Conservation (phyloP, 2,113 vertebrate species). For the Daubentonia madagascariensis region DNA sequence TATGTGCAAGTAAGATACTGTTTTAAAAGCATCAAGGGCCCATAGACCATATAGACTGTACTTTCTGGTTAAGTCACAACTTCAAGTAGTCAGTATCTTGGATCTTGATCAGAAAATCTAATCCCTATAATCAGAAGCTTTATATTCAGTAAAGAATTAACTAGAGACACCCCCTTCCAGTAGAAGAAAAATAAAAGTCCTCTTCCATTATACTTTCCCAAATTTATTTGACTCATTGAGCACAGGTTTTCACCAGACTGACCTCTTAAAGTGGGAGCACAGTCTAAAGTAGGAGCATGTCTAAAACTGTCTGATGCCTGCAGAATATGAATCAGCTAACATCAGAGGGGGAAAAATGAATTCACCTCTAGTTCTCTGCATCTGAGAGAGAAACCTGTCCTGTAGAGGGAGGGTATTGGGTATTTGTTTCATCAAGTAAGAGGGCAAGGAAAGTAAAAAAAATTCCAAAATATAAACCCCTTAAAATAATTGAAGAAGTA, state of each 20-base stretch:
- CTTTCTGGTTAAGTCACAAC: not conserved
- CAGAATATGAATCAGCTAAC: not conserved
- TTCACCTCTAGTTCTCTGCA: not conserved
- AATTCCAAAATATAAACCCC: not conserved
- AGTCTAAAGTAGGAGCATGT: not conserved
- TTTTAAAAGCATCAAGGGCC: not conserved
- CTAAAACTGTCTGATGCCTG: too few relatives aligned
- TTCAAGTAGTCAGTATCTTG: not conserved
- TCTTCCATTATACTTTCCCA: not conserved
- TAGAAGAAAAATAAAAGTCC: not conserved
- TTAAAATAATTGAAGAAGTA: not conserved
- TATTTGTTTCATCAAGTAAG: not conserved
- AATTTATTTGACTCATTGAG: not conserved
- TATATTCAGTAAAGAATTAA: not conserved
- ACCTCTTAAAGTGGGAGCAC: not conserved
- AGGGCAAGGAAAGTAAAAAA: not conserved
- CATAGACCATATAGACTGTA: too few relatives aligned
- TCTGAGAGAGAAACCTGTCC: not conserved
- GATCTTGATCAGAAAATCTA: conserved; percentile 13
- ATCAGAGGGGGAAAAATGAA: not conserved
- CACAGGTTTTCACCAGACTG: not conserved
- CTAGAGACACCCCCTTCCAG: not conserved
- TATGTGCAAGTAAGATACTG: not conserved
- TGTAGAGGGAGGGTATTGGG: not conserved
- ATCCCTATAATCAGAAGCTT: not conserved